A percentile compares a stretch with the other conserved stretches of the same genome.
These are phyloP conservation scores for Tribolium madens DNA, from an alignment of 1,140 invertebrate genomes.

Conservation along the genomic window DNA sequence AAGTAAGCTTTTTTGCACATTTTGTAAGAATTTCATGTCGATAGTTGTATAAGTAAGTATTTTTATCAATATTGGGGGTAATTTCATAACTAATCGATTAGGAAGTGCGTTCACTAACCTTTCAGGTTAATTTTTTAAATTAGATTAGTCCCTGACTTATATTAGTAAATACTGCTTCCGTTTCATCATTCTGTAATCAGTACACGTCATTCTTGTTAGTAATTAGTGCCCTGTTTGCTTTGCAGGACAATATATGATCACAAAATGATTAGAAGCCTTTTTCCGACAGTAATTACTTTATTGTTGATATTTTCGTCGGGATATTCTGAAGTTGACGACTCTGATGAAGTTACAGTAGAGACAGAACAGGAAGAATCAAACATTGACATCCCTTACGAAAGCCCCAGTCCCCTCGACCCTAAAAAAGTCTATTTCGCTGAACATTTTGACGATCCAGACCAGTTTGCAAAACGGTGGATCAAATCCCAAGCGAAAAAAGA, in stretches of 20 bases:
- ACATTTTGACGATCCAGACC: constrained; percentile 86
- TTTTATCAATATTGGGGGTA: neutral
- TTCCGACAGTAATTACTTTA: constrained; percentile 3
- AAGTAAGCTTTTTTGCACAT: neutral
- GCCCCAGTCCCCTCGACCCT: constrained; percentile 69
- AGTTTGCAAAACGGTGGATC: constrained; percentile 86
- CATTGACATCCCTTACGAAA: constrained; percentile 67
- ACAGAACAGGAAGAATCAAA: constrained; percentile 48
- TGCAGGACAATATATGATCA: constrained; percentile 33
- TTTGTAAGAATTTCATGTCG: neutral
- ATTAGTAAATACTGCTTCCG: constrained; percentile 12
- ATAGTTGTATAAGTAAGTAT: neutral
- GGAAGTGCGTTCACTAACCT: constrained; percentile 34
- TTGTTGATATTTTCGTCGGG: constrained; percentile 3
- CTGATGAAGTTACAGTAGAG: constrained; percentile 65
- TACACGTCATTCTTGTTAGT: neutral
- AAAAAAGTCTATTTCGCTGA: constrained; percentile 84
- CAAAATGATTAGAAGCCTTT: constrained; percentile 1
- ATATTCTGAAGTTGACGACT: constrained; percentile 22
- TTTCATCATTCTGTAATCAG: constrained; percentile 1
- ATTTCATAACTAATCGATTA: neutral
- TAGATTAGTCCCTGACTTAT: constrained; percentile 31
- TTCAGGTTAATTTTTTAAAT: constrained; percentile 36
- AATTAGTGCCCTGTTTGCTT: neutral
- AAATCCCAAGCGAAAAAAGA: constrained; percentile 95